Evolutionary conservation across 2,797 vertebrate species (phyloP), one percentile per base, ranked within the genome.

Genomic region (Chiroxiphia lanceolata): DNA sequence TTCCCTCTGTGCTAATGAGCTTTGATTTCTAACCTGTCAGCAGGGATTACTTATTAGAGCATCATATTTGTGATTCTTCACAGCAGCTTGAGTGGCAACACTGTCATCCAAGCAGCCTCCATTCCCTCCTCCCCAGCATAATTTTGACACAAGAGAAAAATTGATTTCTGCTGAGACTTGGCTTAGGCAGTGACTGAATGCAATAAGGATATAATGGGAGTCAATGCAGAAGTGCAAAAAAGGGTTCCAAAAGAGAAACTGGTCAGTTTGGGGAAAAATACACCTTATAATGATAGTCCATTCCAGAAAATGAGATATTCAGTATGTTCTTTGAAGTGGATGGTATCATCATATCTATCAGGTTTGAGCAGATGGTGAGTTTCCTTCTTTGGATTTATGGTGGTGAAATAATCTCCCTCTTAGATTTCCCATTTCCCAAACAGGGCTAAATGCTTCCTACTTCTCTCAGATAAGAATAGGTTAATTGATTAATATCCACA

Each of bases 11-110:
- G 77, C 47, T 96, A 94, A 95, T 91, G 84, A 93, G 59, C 67
- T 96, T 76, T 96, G 96, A 97, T 97, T 97, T 96, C 93, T 89
- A 78, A 92, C 56, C 94, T 91, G 91, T 91, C 91, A 97, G 63
- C 36, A 85, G 76, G 61, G 17, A 85, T 96, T 96, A 93, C 51
- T 83, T 97, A 96, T 97, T 96, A 95, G 15, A 56, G 63, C 70
- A 89, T 90, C 61, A 22, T 83, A 60, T 78, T 83, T 87, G 84
- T 89, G 77, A 86, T 76, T 87, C 85, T 95, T 65, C 81, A 78
- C 81, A 93, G 87, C 63, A 85, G 45, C 88, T 90, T 1, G 1
- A 94, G 48, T 64, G 53, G 84, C 84, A 85, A 71, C 53, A 68
- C 36, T 93, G 86, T 92, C 83, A 92, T 75, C 10, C 68, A 63